Evolutionary conservation across 2,113 vertebrate species (phyloP), one percentile per base, ranked within the genome.

Genomic region (Paramormyrops kingsleyae): DNA sequence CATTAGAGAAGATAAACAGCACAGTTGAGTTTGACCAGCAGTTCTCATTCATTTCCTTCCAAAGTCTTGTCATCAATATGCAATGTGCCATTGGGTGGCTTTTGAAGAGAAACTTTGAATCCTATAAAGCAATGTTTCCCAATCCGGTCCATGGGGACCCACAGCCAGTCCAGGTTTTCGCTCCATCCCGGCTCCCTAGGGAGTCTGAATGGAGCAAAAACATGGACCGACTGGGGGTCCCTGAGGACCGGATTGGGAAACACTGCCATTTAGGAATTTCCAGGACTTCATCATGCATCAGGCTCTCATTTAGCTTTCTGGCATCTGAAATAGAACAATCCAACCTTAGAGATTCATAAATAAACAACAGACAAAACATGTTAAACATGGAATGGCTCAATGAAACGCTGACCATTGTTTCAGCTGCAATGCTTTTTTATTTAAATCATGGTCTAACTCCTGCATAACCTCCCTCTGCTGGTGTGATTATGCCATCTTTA

Each of bases 321-420:
- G 3, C 49, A 53, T 83, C 88, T 80, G 66, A 53, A 88, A 49
- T 62, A 46, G 24, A 88, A 88, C 87, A 88, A 50, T 46, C 49
- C 21, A 49, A 52, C 49, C 50, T 27, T 9, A 17, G 70, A 17
- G 10, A 53, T 27, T 83, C 27, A 83, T 83, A 89, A 53, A 53
- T 52, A 53, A 53, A 89, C 46, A 56, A n/a, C 2, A 74, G 88
- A 44, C 3, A 80, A 83, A 50, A 8, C 17, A 6, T 3, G 70
- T 9, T 15, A 53, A 89, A 10, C 47, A 80, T 7, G 47, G 35
- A 56, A 42, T 42, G 15, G 1, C 84, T 35, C 66, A 21, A 9
- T 50, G 50, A 59, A 59, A 9, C 17, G 19, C 66, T 42, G 66
- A 83, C 31, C 47, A 17, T n/a, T 39, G 70, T 24, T 83, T 47